Evolutionary conservation across 2,113 vertebrate genomes (phyloP), one percentile per base, ranked within the genome.

Genomic region (Seriola aureovittata): DNA sequence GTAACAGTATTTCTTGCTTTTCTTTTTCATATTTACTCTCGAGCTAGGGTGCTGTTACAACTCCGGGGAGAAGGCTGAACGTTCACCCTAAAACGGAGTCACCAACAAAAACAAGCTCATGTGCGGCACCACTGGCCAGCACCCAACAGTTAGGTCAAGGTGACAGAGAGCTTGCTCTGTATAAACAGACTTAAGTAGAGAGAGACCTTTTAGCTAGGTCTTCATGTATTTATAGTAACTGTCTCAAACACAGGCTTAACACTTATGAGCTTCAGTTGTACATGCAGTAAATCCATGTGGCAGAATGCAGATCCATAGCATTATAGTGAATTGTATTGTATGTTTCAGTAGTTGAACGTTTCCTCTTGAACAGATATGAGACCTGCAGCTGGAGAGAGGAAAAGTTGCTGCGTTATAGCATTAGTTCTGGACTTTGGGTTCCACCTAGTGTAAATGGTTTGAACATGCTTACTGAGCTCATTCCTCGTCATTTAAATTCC

Each of bases 221-320:
- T 48, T 55, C 13, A 34, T 68, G 23, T 80, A 89, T 86, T 71
- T 55, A 79, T 79, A 86, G 73, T 10, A 58, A 60, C 44, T 19
- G 38, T 58, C 4, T 58, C 34, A 63, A 65, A 52, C 82, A 23
- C 13, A 16, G 4, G 10, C 62, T 69, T 64, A 13, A 69, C 48
- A 74, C 55, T 48, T n/a, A 25, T 12, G 23, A 57, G 54, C n/a
- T 12, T 57, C 54, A 57, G n/a, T 25, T 57, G 10, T 25, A 55
- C 25, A 5, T 55, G 16, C 4, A 55, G 17, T 29, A 17, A 42
- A 52, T 50, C 8, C 52, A 0, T 25, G 32, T 13, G 38, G 36
- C 59, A 65, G 8, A 42, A 17, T 54, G 2, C 34, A 62, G 19
- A 10, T 55, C 21, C 2, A 11, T 11, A 23, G n/a, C 54, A 55